Evolutionary conservation across 2,113 vertebrate species (phyloP).

Genomic region (Sterna hirundo): DNA sequence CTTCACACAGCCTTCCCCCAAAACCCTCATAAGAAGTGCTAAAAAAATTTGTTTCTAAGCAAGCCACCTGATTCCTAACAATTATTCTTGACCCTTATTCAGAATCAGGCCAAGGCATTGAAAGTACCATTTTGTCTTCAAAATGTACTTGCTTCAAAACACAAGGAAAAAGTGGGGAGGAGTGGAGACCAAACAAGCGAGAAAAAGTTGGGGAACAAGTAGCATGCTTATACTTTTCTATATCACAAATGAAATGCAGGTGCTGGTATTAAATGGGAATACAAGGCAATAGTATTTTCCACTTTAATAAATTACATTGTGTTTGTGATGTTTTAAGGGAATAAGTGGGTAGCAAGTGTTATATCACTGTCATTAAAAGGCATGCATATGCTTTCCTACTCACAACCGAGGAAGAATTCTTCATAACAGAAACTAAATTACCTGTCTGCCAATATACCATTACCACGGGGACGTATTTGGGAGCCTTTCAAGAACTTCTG

Average conservation of each 20-base stretch:
- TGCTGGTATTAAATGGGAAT: neutral
- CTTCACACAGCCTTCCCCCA: neutral
- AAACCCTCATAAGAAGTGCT: neutral
- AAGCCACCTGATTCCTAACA: neutral
- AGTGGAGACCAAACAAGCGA: accelerated
- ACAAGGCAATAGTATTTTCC: neutral
- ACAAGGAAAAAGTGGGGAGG: neutral
- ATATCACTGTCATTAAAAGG: neutral
- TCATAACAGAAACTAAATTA: neutral
- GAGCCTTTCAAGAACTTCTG: neutral
- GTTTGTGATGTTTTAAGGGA: neutral
- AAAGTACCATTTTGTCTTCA: neutral
- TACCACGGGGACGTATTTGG: neutral
- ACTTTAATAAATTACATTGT: neutral
- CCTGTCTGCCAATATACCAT: neutral
- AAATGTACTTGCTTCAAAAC: neutral
- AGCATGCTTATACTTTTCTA: neutral
- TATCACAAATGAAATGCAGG: neutral
- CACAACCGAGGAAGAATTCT: neutral
- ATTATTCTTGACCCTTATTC: neutral
- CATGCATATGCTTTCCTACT: neutral
- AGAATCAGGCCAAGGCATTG: neutral
- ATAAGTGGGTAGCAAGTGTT: neutral
- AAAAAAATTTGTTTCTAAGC: neutral
- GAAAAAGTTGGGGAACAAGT: accelerated